Percentiles rank a stretch among this genome's conserved stretches.
Evolutionary conservation across 2,888 invertebrate genomes (phyloP).

Genomic region (Calameuta filiformis): DNA sequence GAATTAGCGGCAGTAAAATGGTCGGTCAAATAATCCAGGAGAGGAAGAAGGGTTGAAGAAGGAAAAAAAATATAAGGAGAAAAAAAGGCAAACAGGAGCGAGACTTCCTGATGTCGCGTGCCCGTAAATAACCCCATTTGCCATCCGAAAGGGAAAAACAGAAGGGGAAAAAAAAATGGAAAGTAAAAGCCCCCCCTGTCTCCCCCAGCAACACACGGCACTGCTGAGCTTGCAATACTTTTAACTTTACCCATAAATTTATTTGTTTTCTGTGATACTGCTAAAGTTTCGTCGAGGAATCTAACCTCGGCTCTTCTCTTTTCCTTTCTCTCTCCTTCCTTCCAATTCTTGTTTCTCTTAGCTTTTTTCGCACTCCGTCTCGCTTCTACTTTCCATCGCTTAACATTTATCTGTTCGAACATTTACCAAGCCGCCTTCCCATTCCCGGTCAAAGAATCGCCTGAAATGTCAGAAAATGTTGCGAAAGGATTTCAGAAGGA

Average conservation of each 20-base stretch:
- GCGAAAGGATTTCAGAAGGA: too few relatives aligned
- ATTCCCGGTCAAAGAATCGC: conserved; percentile 9
- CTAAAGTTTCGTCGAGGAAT: conserved; percentile 58
- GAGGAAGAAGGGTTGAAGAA: not conserved
- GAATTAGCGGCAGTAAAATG: not conserved
- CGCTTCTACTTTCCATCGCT: conserved; percentile 17
- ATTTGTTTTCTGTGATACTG: conserved; percentile 52
- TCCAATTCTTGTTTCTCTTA: conserved; percentile 12
- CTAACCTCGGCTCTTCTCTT: conserved; percentile 13
- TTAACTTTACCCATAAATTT: conserved; percentile 63
- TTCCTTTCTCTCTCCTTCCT: conserved; percentile 25
- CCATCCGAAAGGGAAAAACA: conserved; percentile 9
- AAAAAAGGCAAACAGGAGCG: conserved; percentile 3
- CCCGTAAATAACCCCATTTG: conserved; percentile 22
- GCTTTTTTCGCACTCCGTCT: conserved; percentile 4
- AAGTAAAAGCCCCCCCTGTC: not conserved
- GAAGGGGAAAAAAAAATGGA: not conserved
- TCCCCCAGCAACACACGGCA: conserved; percentile 29
- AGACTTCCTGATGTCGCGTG: not conserved
- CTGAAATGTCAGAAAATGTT: too few relatives aligned
- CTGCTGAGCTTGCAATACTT: conserved; percentile 54
- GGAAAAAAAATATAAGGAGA: not conserved
- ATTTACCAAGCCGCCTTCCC: conserved; percentile 11
- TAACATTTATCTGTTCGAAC: not conserved
- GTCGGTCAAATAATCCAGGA: conserved; percentile 11